A percentile compares a stretch with the other conserved stretches of the same genome.
phyloP scores from a whole-genome alignment of 2,113 vertebrate species.

The Callaeas wilsoni region DNA sequence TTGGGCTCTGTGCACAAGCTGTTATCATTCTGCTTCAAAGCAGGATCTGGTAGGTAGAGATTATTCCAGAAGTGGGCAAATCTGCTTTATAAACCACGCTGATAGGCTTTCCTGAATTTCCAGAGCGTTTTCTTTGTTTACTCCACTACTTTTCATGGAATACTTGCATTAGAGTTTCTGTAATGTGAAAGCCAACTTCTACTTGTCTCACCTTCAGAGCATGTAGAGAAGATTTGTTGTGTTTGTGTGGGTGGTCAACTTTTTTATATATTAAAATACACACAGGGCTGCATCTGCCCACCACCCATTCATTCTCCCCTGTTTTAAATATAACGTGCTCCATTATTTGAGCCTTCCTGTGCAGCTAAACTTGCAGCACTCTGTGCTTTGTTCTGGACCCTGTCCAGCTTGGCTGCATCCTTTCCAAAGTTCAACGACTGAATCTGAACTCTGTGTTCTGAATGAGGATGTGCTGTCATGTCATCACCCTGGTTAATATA shows the following conservation, averaged over 20 bases:
- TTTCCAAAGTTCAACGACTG: not conserved
- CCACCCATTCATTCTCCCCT: not conserved
- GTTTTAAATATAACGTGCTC: not conserved
- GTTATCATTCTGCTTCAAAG: not conserved
- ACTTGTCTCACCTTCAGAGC: not conserved
- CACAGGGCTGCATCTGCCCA: not conserved
- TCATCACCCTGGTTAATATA: conserved; percentile 39
- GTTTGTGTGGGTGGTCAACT: not conserved
- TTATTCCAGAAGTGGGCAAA: not conserved
- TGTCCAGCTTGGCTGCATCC: conserved; percentile 6
- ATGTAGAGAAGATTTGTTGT: not conserved
- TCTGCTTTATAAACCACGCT: not conserved
- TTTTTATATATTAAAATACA: not conserved
- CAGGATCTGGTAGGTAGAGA: not conserved
- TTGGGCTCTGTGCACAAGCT: not conserved
- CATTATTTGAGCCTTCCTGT: not conserved
- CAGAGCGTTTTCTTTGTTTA: not conserved
- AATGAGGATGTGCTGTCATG: not conserved
- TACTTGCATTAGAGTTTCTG: not conserved
- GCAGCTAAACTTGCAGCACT: not conserved
- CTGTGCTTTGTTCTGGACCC: not conserved
- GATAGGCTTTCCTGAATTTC: not conserved
- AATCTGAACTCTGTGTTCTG: not conserved
- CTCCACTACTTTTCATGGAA: not conserved
- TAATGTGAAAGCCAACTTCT: not conserved